Evolutionary conservation across 64 coral and sea anemone genomes (phyloP).

Genomic region (Exaiptasia diaphana): DNA sequence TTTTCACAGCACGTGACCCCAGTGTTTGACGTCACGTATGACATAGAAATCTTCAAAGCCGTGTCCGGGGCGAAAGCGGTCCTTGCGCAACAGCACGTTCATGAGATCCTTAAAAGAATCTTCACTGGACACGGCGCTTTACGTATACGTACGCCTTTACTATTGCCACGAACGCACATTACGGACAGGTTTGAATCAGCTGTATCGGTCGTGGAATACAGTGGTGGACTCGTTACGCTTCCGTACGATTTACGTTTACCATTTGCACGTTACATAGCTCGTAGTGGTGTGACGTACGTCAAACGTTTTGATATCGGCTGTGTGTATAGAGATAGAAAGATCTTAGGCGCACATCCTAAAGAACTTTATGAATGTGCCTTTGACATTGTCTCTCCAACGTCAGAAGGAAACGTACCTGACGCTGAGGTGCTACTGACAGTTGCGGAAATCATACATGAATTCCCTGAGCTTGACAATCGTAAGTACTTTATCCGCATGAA

Average conservation of each 20-base stretch:
- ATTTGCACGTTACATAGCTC: constrained; percentile 83
- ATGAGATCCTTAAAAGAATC: constrained; percentile 59
- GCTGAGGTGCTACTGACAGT: constrained; percentile 77
- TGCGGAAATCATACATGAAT: constrained; percentile 81
- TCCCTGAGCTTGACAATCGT: constrained; percentile 57
- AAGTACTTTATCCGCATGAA: constrained; percentile 88
- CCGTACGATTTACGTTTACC: constrained; percentile 84
- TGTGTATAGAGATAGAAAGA: constrained; percentile 79
- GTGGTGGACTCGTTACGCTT: constrained; percentile 69
- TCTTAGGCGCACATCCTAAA: constrained; percentile 75
- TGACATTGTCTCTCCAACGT: constrained; percentile 74
- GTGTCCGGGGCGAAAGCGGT: constrained; percentile 19
- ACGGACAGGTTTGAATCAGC: constrained; percentile 68
- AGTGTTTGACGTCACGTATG: constrained; percentile 80
- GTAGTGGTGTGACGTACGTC: constrained; percentile 46
- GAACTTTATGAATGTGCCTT: constrained; percentile 88
- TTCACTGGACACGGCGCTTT: constrained; percentile 77
- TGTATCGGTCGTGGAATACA: constrained; percentile 79
- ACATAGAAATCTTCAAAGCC: constrained; percentile 53
- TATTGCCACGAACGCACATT: constrained; percentile 64
- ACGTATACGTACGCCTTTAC: constrained; percentile 55
- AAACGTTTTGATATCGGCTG: constrained; percentile 82
- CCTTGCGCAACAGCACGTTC: constrained; percentile 64
- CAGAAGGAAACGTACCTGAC: constrained; percentile 79
- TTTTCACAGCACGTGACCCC: constrained; percentile 61